Evolutionary conservation across 2,113 vertebrate genomes (phyloP).

Genomic region (Petaurus breviceps): DNA sequence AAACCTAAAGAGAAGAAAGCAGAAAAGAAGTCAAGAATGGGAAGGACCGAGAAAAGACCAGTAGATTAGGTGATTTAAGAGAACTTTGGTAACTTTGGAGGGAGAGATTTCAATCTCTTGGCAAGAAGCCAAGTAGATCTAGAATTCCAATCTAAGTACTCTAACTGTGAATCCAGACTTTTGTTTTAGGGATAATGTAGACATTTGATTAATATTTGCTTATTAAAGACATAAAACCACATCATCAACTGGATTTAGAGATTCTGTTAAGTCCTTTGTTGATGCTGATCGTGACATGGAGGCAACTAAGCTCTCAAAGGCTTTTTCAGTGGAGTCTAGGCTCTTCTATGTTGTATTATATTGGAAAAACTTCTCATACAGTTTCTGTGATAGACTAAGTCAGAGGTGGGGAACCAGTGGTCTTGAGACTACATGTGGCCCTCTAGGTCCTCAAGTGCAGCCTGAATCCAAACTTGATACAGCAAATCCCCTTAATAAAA

Average conservation of each 20-base stretch:
- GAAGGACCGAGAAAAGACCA: not conserved
- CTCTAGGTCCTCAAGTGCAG: too few species aligned
- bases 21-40: not conserved
- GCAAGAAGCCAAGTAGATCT: not conserved
- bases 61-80: not conserved
- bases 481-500: too few species aligned
- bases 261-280: not conserved
- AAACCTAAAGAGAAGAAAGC: not conserved
- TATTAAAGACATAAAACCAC: not conserved
- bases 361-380: not conserved
- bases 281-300: not conserved
- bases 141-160: not conserved
- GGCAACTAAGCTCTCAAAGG: not conserved
- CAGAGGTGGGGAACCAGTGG: too few species aligned
- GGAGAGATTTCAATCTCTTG: not conserved
- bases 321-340: not conserved
- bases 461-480: too few species aligned
- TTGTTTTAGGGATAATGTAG: not conserved
- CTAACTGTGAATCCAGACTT: not conserved
- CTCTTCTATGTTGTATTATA: not conserved
- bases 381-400: too few species aligned
- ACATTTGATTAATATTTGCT: not conserved
- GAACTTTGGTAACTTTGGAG: not conserved
- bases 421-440: too few species aligned
- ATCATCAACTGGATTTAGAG: not conserved